Evolutionary conservation across 2,113 vertebrate species (phyloP), one percentile per base, ranked within the genome.

Genomic region (Syrrhaptes paradoxus): DNA sequence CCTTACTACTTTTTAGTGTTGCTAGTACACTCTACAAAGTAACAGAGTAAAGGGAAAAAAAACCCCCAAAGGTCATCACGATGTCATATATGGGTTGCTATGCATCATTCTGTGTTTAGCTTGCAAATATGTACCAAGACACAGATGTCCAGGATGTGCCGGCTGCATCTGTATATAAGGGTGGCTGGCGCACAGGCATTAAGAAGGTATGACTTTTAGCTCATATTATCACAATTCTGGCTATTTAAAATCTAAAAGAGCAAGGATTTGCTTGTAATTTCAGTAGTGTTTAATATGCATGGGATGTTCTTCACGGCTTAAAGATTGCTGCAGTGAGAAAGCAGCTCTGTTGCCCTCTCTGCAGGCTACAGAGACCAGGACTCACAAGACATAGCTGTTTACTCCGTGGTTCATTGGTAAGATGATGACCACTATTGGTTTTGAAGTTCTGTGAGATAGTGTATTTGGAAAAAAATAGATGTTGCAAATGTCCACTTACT

Each of bases 211-310:
- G 29, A 68, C 41, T 78, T 84, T 54, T 51, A 24, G 43, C 36
- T 45, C 9, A 38, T 68, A 15, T n/a, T 57, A 54, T 32, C 46
- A 54, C 26, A 7, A 41, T 57, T 87, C 48, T 72, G 6, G 1
- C 25, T 73, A 32, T 36, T 46, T 85, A 73, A 83, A 67, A 88
- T 76, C n/a, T 70, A 29, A 48, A 68, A 32, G 3, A 49, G 10
- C 9, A 38, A 59, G 29, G 57, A 41, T 85, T 89, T 75, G 49
- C 26, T 68, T 87, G 74, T 28, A n/a, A 61, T 57, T 87, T 79
- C 38, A 29, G 7, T 28, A 0, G 0, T 43, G 18, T 82, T 87
- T 82, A 59, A 17, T 68, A 45, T 8, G 25, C 51, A 51, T 43
- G 20, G 38, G 29, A 34, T 75, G 29, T 63, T 91, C 62, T 72